Base-by-base conservation (phyloP, 2,113 vertebrate species). In the Neogale vison region DNA sequence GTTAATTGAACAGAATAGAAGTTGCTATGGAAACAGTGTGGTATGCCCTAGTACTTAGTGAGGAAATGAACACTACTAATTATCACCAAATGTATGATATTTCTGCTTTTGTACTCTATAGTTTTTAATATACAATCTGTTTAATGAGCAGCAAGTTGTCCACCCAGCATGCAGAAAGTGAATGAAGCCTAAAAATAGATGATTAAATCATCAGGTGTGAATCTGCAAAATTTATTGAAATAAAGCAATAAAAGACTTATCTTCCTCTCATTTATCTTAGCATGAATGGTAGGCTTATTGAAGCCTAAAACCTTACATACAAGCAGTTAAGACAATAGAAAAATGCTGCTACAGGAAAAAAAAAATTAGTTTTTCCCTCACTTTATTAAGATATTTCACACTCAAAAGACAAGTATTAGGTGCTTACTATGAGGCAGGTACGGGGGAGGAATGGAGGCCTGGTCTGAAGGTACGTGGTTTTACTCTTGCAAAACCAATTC, bases 21-120 rank as follows among this genome's bases (percentile, higher is more conserved):
- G 99, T 99, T 99, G 98, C 99, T 98, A 99, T 98, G 98, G 98
- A 98, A 99, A 99, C 99, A 93, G 72, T 92, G 83, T 97, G 97
- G 98, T 98, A 97, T 98, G 84, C 80, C 92, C 92, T 96, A 85
- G 96, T 96, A 98, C 90, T 97, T 90, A 92, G 95, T 98, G 97
- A 97, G 97, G 97, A 98, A 98, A 98, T 96, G 97, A 98, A 98
- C 98, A 94, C 97, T 93, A 96, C 95, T 97, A 99, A 99, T 99
- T 98, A 99, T 97, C 98, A 98, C 97, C 97, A 98, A 98, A 98
- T 69, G 98, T 98, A 98, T 97, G 95, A 96, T 96, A 98, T 98
- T 98, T 98, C 98, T 84, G 29, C 84, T 93, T 98, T 97, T 97
- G 45, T 98, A 93, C 71, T 55, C 0, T 0, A 85, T 96, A 97